Base-by-base conservation (phyloP, 2,888 invertebrate species). In the Leucania comma region DNA sequence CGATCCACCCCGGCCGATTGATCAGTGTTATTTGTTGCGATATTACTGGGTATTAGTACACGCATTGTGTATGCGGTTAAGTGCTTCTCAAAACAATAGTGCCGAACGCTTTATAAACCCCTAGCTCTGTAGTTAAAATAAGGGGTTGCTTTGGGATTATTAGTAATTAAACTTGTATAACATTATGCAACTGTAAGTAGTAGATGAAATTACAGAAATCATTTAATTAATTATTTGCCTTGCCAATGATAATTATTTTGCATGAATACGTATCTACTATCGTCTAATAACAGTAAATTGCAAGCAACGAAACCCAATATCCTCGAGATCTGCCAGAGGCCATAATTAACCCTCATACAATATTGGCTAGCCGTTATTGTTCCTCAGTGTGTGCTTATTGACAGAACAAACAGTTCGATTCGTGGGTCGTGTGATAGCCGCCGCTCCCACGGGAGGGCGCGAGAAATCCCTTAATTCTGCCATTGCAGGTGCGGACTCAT, bases 381-480 rank as follows among this genome's bases (percentile, higher is more conserved):
- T 88, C 86, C 84, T 87, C 75, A 82, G 88, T 81, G 87, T 86
- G 89, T 84, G 77, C 80, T 83, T 95, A 95, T 95, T 94, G 94
- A 93, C 93, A 88, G 90, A 91, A 89, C 88, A 94, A 94, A 94
- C 93, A 92, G 86, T 89, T 88, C 89, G 88, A 86, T 88, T 89
- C 88, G 83, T 86, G 83, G 83, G 85, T 89, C 88, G 83, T 86
- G 83, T 83, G 86, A 83, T 88, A 81, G 80, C 89, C 91, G 90
- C 87, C 90, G 91, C 84, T 95, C 95, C 95, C 95, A 95, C 95
- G 95, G 94, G 95, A 95, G 95, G 95, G 95, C 94, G 95, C 94
- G 94, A 95, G 93, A 95, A 95, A 95, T 95, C 95, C 95, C 93
- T 92, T 95, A 95, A 96, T 95, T 92, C 94, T 90, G 92, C 87